Evolutionary conservation across 2,888 invertebrate genomes (phyloP), one percentile per base, ranked within the genome.

Genomic region (Bugula neritina): DNA sequence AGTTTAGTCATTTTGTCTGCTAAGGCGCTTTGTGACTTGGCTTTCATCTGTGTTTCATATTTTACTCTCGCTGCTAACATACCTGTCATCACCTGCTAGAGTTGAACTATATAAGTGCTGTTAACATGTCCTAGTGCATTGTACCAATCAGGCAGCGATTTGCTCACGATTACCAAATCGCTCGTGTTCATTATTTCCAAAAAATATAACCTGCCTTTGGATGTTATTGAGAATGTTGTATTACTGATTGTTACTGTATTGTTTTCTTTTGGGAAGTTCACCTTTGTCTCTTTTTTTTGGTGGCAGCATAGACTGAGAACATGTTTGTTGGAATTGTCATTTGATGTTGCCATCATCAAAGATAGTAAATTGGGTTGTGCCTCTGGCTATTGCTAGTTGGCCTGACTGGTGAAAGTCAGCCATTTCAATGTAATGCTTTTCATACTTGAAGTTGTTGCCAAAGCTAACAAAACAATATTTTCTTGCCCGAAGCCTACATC

Each of bases 341-440:
- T 13, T 5, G 3, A n/a, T 69, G 35, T 35, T 35, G 5, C 10
- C 3, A 10, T 69, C 10, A 35, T 10, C 31, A 3, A 29, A 29
- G 31, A 25, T 34, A 5, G 31, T 69, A 5, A 69, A 29, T 31
- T 25, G 5, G 10, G 69, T 31, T 69, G 31, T 29, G 35, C 69
- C 69, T 34, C 31, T 29, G 29, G 34, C 69, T 69, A 17, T 35
- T 5, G 25, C 29, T 34, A 69, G 17, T 5, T 69, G 23, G 35
- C 31, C 31, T 5, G 5, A 34, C 17, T 35, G 5, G 35, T 23
- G 5, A 10, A 10, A 25, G 31, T 69, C 69, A 25, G 69, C 69
- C 35, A 69, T 29, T 69, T 69, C 58, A 17, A 52, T 58, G 58
- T 21, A 58, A 58, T 58, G 58, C 27, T 58, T 58, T 23, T 13